phyloP scores from a whole-genome alignment of 2,113 vertebrate species.

The Psammodynastes pulverulentus region DNA sequence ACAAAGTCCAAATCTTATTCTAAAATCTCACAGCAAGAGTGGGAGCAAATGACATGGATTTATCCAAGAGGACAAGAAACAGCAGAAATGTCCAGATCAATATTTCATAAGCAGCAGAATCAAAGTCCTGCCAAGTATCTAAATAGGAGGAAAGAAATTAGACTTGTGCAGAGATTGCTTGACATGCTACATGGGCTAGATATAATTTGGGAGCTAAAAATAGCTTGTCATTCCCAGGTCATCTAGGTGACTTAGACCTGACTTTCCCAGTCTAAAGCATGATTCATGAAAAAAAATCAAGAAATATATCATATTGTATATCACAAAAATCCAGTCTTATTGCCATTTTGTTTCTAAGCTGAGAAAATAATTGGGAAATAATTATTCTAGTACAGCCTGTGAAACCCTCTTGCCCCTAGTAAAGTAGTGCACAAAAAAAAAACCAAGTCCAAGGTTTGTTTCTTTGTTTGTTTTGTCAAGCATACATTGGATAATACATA shows the following conservation, averaged over 20 bases:
- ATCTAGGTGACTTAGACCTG: not conserved
- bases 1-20: not conserved
- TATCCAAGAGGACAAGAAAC: not conserved
- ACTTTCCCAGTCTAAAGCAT: not conserved
- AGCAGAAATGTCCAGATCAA: not conserved
- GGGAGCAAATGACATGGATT: not conserved
- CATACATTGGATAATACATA: no score
- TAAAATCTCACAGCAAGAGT: not conserved
- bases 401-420: not conserved
- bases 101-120: not conserved
- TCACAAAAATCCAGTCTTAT: not conserved
- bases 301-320: not conserved
- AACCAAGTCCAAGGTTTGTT: not conserved
- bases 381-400: not conserved
- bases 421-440: not conserved
- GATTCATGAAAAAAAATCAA: not conserved
- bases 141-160: not conserved
- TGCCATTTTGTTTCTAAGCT: not conserved
- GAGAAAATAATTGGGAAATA: not conserved
- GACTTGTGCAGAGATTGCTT: not conserved
- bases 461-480: no score
- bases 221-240: not conserved
- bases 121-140: not conserved
- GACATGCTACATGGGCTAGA: not conserved
- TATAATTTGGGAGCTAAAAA: not conserved